A percentile compares a stretch with the other conserved stretches of the same genome.
These are phyloP conservation scores for Pollicipes pollicipes DNA, from an alignment of 1,140 invertebrate species.

Conservation along the genomic window DNA sequence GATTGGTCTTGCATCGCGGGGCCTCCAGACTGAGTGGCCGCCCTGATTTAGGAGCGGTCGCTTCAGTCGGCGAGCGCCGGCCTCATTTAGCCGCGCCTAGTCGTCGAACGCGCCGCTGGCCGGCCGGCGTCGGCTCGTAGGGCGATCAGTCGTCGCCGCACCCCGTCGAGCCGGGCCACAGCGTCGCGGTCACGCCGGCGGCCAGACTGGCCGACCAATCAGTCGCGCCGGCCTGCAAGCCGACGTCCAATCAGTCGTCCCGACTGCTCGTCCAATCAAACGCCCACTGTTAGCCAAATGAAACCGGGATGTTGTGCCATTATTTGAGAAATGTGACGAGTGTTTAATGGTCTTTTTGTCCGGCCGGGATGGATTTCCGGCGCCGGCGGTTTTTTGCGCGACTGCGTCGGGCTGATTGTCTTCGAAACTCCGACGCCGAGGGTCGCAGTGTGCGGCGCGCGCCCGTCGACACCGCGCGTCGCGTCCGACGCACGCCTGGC, in stretches of 20 bases:
- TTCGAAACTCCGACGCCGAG: no score
- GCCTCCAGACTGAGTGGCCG: no score
- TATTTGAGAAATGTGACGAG: conserved; percentile 2
- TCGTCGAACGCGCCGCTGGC: no score
- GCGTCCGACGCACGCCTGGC: not conserved
- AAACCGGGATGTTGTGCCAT: not conserved
- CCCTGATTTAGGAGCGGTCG: no score
- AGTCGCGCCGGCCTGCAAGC: not conserved
- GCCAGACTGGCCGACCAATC: not conserved
- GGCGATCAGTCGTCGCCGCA: not conserved
- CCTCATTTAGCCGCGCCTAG: no score
- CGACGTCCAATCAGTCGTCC: not conserved
- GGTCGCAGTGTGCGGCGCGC: not conserved
- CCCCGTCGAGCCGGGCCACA: no score
- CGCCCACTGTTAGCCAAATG: conserved; percentile 1
- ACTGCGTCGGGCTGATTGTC: not conserved
- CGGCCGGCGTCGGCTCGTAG: no score
- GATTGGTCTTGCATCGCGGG: no score
- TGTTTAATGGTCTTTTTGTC: not conserved
- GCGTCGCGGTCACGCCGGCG: no score
- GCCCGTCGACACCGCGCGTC: not conserved
- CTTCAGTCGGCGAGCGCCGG: no score
- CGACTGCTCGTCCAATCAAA: not conserved
- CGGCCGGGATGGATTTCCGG: not conserved
- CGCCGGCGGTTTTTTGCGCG: not conserved